Percentiles rank a stretch among this genome's conserved stretches.
phyloP scores from a whole-genome alignment of 2,113 vertebrate genomes.

The Silurus glanis region DNA sequence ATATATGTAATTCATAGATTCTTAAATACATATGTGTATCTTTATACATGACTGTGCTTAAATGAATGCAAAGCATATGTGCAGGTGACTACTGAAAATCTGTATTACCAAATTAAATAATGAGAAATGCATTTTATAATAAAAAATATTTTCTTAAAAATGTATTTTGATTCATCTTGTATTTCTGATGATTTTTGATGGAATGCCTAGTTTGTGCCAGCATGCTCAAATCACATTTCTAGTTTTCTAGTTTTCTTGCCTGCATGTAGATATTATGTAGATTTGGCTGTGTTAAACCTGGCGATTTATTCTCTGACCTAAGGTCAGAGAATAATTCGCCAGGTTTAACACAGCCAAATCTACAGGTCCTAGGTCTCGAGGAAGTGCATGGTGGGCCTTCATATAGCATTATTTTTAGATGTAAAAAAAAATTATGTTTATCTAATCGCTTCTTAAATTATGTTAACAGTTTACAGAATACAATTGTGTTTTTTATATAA shows the following conservation, averaged over 20 bases:
- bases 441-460: not conserved
- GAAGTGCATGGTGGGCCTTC: not conserved
- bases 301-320: not conserved
- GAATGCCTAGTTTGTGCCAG: not conserved
- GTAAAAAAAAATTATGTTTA: not conserved
- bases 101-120: not conserved
- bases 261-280: not conserved
- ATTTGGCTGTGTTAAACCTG: not conserved
- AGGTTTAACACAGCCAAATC: too few species aligned
- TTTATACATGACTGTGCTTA: not conserved
- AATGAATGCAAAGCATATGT: not conserved
- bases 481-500: not conserved
- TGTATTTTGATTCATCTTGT: slow-evolving; percentile 1
- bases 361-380: not conserved
- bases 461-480: not conserved
- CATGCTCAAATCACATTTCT: not conserved
- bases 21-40: not conserved
- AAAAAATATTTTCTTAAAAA: not conserved
- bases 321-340: not conserved
- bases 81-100: not conserved
- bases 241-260: not conserved
- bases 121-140: not conserved
- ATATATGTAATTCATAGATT: not conserved
- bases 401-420: not conserved
- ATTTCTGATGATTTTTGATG: not conserved